Base-by-base conservation (phyloP, 2,113 vertebrate genomes). In the Bambusicola thoracicus region DNA sequence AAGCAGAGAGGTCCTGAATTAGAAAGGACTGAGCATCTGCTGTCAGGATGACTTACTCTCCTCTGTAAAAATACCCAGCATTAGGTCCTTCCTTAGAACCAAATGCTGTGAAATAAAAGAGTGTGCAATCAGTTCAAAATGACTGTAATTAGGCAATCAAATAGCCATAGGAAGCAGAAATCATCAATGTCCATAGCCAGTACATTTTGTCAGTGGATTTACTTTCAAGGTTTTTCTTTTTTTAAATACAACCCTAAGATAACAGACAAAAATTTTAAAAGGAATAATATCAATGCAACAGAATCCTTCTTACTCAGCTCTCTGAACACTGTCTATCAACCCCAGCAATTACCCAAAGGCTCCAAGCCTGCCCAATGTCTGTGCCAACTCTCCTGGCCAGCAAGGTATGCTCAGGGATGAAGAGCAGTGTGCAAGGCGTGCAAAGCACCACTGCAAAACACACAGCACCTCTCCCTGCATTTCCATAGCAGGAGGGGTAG, bases 71-170 rank as follows among this genome's bases (percentile, higher is more conserved):
- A 70, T 27, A 58, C 56, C 56, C 90, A 70, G 81, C 76, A 90
- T 94, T 95, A 91, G 75, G 81, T 82, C 84, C 56, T 80, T 85
- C 63, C 65, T 74, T 82, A 63, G 62, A 95, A 79, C 48, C 85
- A 92, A 89, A 92, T 72, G 75, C 93, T 96, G 95, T 90, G 95
- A 96, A 97, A 97, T 97, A 94, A 97, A 96, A 97, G 94, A 96
- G 30, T 93, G 94, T 87, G 86, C 91, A 96, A 81, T 93, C 90
- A 59, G 81, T 90, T 96, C 85, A 89, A 96, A 97, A 97, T 97
- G 65, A 96, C 65, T 86, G 93, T 94, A 96, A 97, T 96, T 96
- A 96, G 94, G 69, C 75, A 95, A 96, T 95, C 92, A 96, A 90
- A 85, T 63, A 95, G 95, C 80, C 81, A 91, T 74, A 75, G 92